Base-by-base conservation (phyloP, 2,113 vertebrate species). In the Cnemophilus loriae region DNA sequence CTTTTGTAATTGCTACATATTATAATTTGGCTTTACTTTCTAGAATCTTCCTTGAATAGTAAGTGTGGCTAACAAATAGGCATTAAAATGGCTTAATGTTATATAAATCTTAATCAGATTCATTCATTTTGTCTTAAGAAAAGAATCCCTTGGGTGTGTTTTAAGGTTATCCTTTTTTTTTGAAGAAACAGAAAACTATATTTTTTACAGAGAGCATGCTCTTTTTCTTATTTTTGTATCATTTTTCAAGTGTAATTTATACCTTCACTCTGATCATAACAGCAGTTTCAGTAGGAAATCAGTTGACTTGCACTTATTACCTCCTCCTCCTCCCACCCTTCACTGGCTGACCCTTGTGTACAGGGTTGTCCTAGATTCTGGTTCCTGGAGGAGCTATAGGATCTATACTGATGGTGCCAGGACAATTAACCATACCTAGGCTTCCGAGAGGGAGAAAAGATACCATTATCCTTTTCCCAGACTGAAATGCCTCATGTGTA, bases 221-320 rank as follows among this genome's bases (percentile, higher is more conserved):
- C 95, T 95, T 97, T 98, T 98, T 97, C 97, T 98, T 98, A 98
- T 98, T 98, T 98, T 98, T 98, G 83, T 98, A 98, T 98, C 96
- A 96, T 98, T 98, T 97, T 98, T 97, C 96, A 97, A 93, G 91
- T 95, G 97, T 98, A 82, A 93, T 98, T 98, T 98, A 94, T 98
- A 98, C 84, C 94, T 97, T 97, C 79, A 95, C 89, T 95, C 96
- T 75, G 86, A 95, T 84, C 93, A 91, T 83, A 41, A 89, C 90
- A 96, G 89, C 76, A 96, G 93, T 86, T 96, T 77, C 67, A 89
- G 87, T 84, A 85, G 93, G 89, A 81, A 89, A 86, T 39, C 23
- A 12, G 63, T 87, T 60, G 87, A 95, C 77, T 93, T 22, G 52
- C 86, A 93, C 71, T 90, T 96, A 27, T 33, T 86, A 81, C 64